Evolutionary conservation across 2,113 vertebrate species (phyloP).

Genomic region (Erinaceus europaeus): DNA sequence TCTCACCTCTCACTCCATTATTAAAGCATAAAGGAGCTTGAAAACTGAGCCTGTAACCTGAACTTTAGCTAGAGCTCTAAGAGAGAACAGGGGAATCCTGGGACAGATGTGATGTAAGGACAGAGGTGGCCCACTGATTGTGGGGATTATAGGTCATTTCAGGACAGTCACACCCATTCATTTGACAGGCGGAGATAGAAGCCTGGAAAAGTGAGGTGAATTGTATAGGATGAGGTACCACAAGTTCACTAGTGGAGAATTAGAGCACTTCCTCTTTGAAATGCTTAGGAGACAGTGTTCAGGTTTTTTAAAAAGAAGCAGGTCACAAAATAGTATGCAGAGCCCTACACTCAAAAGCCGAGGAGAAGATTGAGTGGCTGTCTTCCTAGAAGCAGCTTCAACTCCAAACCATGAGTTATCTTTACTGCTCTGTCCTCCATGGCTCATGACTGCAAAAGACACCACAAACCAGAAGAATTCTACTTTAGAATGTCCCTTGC

Average conservation of each 20-base stretch:
- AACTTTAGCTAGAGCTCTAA: neutral
- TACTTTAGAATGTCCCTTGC: neutral
- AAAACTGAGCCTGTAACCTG: neutral
- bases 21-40: slow-evolving; percentile 19
- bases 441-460: neutral
- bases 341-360: neutral
- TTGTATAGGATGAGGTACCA: neutral
- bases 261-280: neutral
- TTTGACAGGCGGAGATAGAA: neutral
- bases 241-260: neutral
- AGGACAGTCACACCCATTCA: neutral
- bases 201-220: neutral
- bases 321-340: neutral
- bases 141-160: neutral
- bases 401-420: neutral
- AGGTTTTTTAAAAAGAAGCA: neutral
- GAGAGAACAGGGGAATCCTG: too few species aligned
- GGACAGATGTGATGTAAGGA: neutral
- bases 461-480: neutral
- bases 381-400: neutral
- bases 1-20: neutral
- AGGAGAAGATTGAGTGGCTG: neutral
- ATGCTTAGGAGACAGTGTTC: neutral
- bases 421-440: neutral
- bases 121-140: neutral